Evolutionary conservation across 1,140 invertebrate species (phyloP), one percentile per base, ranked within the genome.

Genomic region (Brachionus manjavacas): DNA sequence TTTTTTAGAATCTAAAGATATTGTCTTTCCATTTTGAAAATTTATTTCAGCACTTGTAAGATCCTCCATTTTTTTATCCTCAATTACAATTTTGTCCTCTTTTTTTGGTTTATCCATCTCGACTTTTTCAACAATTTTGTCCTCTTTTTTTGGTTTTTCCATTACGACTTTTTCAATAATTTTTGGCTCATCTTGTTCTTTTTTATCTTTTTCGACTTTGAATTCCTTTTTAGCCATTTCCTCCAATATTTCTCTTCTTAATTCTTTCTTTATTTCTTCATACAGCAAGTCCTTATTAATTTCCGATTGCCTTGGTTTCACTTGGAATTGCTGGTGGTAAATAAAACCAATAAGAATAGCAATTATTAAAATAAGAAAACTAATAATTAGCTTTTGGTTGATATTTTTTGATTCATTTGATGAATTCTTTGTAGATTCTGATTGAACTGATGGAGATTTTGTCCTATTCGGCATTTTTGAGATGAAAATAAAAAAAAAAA

Each of bases 61-160:
- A 60, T 80, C 49, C 31, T 80, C 76, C 8, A 60, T 80, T 55
- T 80, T 80, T 39, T 55, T 80, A 35, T 80, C 55, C 6, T 64
- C 49, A 8, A 55, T 80, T 20, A 80, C 23, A 16, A 31, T 64
- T 80, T 80, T 55, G 39, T 28, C 31, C 20, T 49, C 25, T n/a
- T n/a, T n/a, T 20, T 35, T 35, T 35, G 28, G 28, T 31, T 35
- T 35, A 0, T 35, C 31, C 31, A 0, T 76, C 4, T 3, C 31
- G n/a, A 35, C 23, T 49, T 76, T 20, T 39, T 76, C 28, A 28
- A 31, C 1, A 49, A 7, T 76, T 35, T 76, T 35, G 6, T 76
- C 23, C 20, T 16, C 11, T 1, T 6, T 6, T 35, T 35, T 35
- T 35, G 31, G 31, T 35, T 35, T 35, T 35, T 35, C 6, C 31